Evolutionary conservation across 2,888 invertebrate genomes (phyloP), one percentile per base, ranked within the genome.

Genomic region (Seira musarum): DNA sequence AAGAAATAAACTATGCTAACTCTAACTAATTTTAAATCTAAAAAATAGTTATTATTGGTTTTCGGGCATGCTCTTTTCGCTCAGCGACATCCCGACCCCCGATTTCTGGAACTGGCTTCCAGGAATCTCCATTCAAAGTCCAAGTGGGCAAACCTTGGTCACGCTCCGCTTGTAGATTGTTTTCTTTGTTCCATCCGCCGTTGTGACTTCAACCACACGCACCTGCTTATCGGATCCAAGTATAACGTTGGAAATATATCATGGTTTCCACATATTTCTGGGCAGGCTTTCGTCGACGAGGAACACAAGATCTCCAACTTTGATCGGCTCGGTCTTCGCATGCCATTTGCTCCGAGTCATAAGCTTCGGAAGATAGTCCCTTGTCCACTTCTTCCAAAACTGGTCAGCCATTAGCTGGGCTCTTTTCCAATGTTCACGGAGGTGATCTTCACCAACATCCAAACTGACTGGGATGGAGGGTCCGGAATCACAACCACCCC

Each of bases 331-430:
- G 3, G 17, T 22, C 0, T 21, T 21, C 0, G 30, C n/a, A 10
- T 35, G n/a, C 76, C 76, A 76, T 22, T 70, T 69, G 25, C 49
- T 13, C 13, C 70, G 1, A 1, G 21, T 1, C 17, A 69, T 1
- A 0, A 75, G 61, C 6, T 49, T 63, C 0, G 69, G 76, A 3
- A 76, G 64, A 25, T 17, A 76, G 5, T 69, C 69, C 0, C 0
- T 6, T 5, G 53, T 70, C 76, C 76, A 76, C 0, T 40, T 5
- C 24, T 61, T 61, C 76, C 76, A 76, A 22, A 76, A 49, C 17
- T 49, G 57, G 6, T 71, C 53, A 10, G 40, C 53, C 19, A 65
- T 2, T 0, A 40, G 1, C 17, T 78, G 78, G 10, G 35, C 17
- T 5, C 35, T 19, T 35, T 46, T 60, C 76, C 76, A 76, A 21